Base-by-base conservation (phyloP, 2,113 vertebrate species). In the Narcine bancroftii region DNA sequence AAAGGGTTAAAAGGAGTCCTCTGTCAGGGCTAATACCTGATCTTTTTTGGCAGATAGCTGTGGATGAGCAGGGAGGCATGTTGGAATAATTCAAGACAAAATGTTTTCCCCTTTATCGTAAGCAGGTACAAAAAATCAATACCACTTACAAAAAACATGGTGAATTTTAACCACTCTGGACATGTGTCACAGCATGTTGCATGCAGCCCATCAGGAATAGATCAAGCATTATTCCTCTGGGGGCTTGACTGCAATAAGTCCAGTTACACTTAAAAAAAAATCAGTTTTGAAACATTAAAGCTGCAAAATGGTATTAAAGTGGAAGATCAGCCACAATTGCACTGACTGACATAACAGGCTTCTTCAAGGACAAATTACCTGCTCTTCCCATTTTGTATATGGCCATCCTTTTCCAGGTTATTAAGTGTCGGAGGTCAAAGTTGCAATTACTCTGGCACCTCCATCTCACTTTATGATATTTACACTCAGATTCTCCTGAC, bases 201-300 rank as follows among this genome's bases (percentile, higher is more conserved):
- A 66, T 65, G 60, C n/a, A 89, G 60, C 7, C 85, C 60, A 89
- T 65, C 60, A 65, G 36, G 65, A 89, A 42, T 36, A 39, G 3
- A 39, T 89, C 36, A 89, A 65, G 60, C 85, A 63, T 65, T 39
- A 42, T 65, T 89, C 33, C 60, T 42, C 19, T n/a, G 60, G 60
- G 85, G 60, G 65, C 2, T 42, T 36, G 36, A 89, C 85, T 65
- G 60, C 85, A 66, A 42, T 13, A 89, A n/a, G 63, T 39, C 36
- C 60, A 89, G 85, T 66, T 89, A 66, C 36, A 65, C 39, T 89
- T 89, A 65, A 24, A 89, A n/a, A 42, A n/a, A 89, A 66, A 89
- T 24, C 29, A 83, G 50, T 33, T 76, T 83, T 83, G 29, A 4
- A 33, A 83, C 79, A 53, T n/a, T 53, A 29, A 53, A n/a, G 79